A percentile compares a stretch with the other conserved stretches of the same genome.
Evolutionary conservation across 2,797 vertebrate genomes (phyloP).

Genomic region (Gallinago stenura): DNA sequence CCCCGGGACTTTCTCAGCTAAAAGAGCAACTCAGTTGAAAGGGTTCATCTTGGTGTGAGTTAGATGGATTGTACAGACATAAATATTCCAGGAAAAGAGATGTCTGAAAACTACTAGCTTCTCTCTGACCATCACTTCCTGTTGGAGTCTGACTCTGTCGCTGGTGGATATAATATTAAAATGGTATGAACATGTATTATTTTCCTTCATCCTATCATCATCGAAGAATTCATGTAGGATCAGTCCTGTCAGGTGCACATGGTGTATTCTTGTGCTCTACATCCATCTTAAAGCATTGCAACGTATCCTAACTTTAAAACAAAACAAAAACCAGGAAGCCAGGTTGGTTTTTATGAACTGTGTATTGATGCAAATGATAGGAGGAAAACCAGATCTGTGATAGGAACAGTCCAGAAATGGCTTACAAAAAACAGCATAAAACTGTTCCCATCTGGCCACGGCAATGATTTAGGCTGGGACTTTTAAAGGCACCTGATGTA

Average conservation of each 20-base stretch:
- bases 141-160: neutral
- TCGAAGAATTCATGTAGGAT: neutral
- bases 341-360: neutral
- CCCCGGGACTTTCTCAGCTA: neutral
- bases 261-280: neutral
- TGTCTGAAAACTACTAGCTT: neutral
- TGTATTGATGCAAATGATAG: neutral
- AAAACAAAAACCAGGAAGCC: neutral
- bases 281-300: neutral
- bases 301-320: neutral
- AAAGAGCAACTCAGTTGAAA: neutral
- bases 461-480: neutral
- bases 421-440: neutral
- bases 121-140: neutral
- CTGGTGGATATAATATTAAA: neutral
- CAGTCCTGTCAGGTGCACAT: neutral
- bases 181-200: neutral
- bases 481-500: conserved; percentile 32
- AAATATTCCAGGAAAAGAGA: neutral
- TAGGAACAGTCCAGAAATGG: neutral
- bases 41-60: neutral
- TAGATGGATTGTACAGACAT: neutral
- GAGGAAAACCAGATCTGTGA: neutral
- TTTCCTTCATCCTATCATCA: neutral
- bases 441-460: neutral